These are phyloP conservation scores for Acanthosoma haemorrhoidale DNA, from an alignment of 2,888 invertebrate genomes.

Conservation along the genomic window DNA sequence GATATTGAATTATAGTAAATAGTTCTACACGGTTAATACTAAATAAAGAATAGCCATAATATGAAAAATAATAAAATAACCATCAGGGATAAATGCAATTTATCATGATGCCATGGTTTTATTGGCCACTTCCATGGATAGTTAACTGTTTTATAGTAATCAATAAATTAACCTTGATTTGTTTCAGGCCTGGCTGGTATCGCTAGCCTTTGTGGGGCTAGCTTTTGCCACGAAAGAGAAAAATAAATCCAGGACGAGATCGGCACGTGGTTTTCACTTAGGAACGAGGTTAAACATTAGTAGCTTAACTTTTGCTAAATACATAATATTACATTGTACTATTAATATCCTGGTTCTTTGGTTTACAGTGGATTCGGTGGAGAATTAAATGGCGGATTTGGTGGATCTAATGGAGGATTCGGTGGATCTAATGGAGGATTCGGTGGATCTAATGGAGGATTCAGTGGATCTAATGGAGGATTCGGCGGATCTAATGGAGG, in stretches of 20 bases:
- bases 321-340: background rate
- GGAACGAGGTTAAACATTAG: conserved; percentile 15
- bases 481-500: no score
- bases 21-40: no score
- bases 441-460: background rate
- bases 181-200: background rate
- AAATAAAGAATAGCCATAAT: no score
- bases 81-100: no score
- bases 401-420: no score
- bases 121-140: no score
- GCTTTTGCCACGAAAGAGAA: background rate
- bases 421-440: background rate
- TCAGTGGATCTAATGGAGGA: background rate
- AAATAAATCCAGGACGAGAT: background rate
- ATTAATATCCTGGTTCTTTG: background rate
- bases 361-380: background rate
- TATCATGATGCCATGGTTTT: no score
- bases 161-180: no score
- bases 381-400: no score
- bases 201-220: background rate
- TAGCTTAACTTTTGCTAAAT: background rate
- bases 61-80: no score
- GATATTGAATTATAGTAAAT: no score
- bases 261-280: background rate
- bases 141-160: no score